These are phyloP conservation scores for Acanthopleura granulata DNA, from an alignment of 2,888 invertebrate species.

Conservation along the genomic window DNA sequence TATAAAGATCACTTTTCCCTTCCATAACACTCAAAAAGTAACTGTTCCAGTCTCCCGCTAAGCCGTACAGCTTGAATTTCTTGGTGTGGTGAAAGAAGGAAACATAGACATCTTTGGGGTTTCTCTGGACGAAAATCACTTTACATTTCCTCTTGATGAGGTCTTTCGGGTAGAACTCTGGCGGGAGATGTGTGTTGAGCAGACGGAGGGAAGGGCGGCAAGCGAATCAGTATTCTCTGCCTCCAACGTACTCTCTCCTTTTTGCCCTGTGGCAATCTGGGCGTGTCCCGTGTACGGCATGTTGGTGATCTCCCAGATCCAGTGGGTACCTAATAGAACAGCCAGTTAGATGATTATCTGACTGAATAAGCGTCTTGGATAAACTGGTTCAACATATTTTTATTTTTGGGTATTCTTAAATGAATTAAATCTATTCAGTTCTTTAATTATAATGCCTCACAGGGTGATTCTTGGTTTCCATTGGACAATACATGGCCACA, in stretches of 20 bases:
- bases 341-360: too few relatives aligned
- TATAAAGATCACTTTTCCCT: neutral
- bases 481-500: too few relatives aligned
- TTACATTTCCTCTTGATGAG: slow-evolving; percentile 8
- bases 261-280: too few relatives aligned
- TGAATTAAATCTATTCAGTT: too few relatives aligned
- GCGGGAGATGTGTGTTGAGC: slow-evolving; percentile 7
- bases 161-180: neutral
- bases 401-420: too few relatives aligned
- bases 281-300: too few relatives aligned
- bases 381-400: too few relatives aligned
- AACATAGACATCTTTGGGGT: slow-evolving; percentile 15
- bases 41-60: neutral
- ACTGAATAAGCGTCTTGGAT: too few relatives aligned
- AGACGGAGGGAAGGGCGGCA: neutral
- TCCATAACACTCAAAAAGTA: neutral
- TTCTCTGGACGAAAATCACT: neutral
- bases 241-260: neutral
- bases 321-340: too few relatives aligned
- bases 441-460: too few relatives aligned
- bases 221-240: neutral
- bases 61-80: neutral
- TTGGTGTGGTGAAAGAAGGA: neutral
- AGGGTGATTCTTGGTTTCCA: too few relatives aligned
- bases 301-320: too few relatives aligned